These are phyloP conservation scores for Euphydryas editha DNA, from an alignment of 2,888 invertebrate genomes.

Conservation along the genomic window DNA sequence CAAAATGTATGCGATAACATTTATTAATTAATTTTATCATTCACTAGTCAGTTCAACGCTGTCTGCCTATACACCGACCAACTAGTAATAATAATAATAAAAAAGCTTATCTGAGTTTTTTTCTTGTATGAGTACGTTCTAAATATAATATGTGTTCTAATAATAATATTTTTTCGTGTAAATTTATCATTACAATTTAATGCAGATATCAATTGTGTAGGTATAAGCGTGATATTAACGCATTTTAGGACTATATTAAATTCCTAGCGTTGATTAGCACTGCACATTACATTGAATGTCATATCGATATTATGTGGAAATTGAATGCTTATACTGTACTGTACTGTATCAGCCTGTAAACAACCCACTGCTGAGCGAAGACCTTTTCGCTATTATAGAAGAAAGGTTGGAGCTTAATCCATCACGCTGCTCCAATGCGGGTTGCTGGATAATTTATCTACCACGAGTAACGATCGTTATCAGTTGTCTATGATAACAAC, in stretches of 20 bases:
- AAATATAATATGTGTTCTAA: neutral
- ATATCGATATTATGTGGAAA: constrained; percentile 38
- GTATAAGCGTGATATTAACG: constrained; percentile 32
- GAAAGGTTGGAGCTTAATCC: too few species aligned
- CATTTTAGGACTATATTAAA: constrained; percentile 42
- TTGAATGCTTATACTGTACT: constrained; percentile 20
- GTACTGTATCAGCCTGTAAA: constrained; percentile 6
- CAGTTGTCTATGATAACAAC: too few species aligned
- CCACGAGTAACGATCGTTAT: too few species aligned
- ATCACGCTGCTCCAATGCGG: too few species aligned
- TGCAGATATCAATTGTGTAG: constrained; percentile 14
- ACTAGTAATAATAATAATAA: neutral
- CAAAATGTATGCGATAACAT: too few species aligned
- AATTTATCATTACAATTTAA: neutral
- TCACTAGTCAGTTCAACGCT: too few species aligned
- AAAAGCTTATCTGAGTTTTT: neutral
- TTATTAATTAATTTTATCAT: too few species aligned
- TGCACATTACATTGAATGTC: constrained; percentile 38
- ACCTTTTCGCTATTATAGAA: too few species aligned
- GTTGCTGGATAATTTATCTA: too few species aligned
- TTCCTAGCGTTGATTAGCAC: constrained; percentile 41
- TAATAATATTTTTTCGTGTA: neutral
- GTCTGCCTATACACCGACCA: too few species aligned
- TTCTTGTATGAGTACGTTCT: neutral
- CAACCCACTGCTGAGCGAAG: too few species aligned